Conservation (phyloP, 2,113 vertebrate genomes). For the Motacilla alba region DNA sequence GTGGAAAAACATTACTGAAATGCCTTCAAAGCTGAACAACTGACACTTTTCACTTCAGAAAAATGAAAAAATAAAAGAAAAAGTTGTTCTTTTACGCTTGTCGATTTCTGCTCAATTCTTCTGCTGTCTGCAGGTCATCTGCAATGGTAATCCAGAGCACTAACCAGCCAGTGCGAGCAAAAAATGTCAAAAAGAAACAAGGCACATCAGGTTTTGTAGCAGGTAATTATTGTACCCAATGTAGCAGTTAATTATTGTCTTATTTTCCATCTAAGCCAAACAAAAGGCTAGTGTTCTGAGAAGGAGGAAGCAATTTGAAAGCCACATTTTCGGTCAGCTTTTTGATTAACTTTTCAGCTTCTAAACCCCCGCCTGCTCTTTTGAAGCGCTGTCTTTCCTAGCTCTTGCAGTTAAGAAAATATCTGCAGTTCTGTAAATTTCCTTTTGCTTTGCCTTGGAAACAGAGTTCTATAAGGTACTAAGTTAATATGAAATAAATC, state of each 20-base stretch:
- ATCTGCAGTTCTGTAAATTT: neutral
- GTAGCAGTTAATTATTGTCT: neutral
- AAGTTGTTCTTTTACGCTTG: neutral
- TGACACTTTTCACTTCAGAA: neutral
- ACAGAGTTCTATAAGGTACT: neutral
- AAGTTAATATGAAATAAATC: slow-evolving; percentile 24
- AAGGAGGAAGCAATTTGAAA: neutral
- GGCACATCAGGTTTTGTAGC: neutral
- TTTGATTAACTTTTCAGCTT: neutral
- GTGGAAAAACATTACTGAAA: neutral
- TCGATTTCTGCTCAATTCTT: neutral
- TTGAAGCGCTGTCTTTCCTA: neutral
- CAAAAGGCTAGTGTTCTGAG: neutral
- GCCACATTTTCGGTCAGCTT: neutral
- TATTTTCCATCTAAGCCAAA: neutral
- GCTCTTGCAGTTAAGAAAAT: neutral
- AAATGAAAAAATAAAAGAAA: accelerated
- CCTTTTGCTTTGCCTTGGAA: slow-evolving; percentile 30
- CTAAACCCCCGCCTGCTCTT: neutral
- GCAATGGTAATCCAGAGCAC: neutral
- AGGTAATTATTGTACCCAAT: neutral
- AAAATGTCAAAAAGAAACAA: neutral
- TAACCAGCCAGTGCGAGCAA: neutral
- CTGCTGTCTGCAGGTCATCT: neutral
- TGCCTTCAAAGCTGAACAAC: neutral